These are phyloP conservation scores for Mystacornis crossleyi DNA, from an alignment of 2,113 vertebrate genomes.

Conservation along the genomic window DNA sequence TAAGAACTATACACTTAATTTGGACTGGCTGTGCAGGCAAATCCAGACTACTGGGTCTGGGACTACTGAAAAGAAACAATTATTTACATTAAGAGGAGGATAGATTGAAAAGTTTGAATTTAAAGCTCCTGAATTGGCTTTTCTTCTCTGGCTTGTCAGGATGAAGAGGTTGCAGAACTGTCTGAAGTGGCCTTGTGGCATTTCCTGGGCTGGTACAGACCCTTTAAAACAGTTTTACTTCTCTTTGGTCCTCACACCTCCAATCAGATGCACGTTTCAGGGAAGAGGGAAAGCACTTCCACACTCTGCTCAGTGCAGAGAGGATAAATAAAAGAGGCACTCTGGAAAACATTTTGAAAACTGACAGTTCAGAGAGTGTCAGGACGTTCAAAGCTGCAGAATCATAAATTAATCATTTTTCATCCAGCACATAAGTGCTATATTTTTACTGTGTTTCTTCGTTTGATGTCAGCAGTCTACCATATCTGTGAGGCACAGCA, in stretches of 20 bases:
- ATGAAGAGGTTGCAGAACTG: background rate
- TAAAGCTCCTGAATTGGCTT: background rate
- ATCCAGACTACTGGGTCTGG: background rate
- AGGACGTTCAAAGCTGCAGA: background rate
- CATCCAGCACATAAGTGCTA: background rate
- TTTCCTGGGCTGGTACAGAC: background rate
- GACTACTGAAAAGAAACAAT: background rate
- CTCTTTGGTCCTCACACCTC: background rate
- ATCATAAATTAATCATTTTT: constrained; percentile 10
- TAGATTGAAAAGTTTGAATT: background rate
- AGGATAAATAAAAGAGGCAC: background rate
- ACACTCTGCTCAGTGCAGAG: background rate
- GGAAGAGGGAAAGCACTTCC: background rate
- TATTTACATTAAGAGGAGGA: background rate
- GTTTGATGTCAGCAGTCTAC: background rate
- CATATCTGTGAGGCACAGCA: background rate
- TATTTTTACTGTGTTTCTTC: background rate
- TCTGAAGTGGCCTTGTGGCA: background rate
- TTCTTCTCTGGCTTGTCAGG: background rate
- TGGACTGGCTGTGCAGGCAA: background rate
- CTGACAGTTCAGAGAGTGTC: constrained; percentile 3
- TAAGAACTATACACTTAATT: background rate
- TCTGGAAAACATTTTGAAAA: constrained; percentile 10
- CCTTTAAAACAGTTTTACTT: background rate
- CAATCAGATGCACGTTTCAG: background rate